Percentiles rank a stretch among this genome's conserved stretches.
phyloP scores from a whole-genome alignment of 2,888 invertebrate genomes.

The Polymixis lichenea region DNA sequence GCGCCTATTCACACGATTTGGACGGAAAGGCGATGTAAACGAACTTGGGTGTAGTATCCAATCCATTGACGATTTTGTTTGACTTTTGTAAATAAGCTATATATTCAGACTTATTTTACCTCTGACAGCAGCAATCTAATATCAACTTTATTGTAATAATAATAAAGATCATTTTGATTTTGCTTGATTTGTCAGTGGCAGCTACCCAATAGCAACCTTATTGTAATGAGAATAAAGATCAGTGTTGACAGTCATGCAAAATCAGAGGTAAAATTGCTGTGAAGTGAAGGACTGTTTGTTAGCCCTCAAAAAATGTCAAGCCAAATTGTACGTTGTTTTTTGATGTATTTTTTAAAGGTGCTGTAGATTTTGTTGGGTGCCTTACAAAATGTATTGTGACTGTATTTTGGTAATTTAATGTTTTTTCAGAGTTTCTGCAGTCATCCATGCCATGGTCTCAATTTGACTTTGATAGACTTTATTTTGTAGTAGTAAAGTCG shows the following conservation, averaged over 20 bases:
- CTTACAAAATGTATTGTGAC: slow-evolving; percentile 2
- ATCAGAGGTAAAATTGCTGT: neutral
- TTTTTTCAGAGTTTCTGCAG: neutral
- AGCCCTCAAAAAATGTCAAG: slow-evolving; percentile 3
- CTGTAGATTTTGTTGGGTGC: slow-evolving; percentile 4
- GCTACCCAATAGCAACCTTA: neutral
- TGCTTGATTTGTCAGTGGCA: neutral
- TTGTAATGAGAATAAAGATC: neutral
- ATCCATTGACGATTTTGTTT: slow-evolving; percentile 65
- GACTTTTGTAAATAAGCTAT: slow-evolving; percentile 42
- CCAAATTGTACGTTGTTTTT: slow-evolving; percentile 31
- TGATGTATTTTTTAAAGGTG: neutral
- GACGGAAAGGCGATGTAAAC: slow-evolving; percentile 80
- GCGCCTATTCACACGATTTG: slow-evolving; percentile 83
- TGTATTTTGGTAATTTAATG: neutral
- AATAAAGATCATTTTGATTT: neutral
- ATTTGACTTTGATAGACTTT: neutral
- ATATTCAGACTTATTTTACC: neutral
- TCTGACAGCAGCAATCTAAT: neutral
- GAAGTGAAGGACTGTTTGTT: neutral
- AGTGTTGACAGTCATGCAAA: neutral
- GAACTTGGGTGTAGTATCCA: slow-evolving; percentile 74
- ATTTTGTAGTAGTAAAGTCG: neutral
- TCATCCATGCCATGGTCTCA: neutral
- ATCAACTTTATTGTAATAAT: neutral